Evolutionary conservation across 2,113 vertebrate species (phyloP).

Genomic region (Struthidea cinerea): DNA sequence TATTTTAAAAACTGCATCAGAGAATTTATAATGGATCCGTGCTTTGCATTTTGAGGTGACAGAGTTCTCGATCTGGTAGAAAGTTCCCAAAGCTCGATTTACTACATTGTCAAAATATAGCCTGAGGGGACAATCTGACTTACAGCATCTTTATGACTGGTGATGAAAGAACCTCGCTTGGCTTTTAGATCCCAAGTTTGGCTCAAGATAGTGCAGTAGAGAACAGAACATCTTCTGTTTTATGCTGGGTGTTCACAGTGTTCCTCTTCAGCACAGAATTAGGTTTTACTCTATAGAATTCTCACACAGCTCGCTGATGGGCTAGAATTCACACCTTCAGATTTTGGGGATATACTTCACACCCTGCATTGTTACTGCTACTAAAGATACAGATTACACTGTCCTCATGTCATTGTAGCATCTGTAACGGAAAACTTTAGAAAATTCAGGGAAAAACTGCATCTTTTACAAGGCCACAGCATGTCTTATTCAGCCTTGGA

Average conservation of each 20-base stretch:
- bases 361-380: slow-evolving; percentile 38
- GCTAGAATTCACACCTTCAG: slow-evolving; percentile 34
- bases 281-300: slow-evolving; percentile 43
- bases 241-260: slow-evolving; percentile 29
- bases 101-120: slow-evolving; percentile 53
- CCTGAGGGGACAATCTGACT: slow-evolving; percentile 60
- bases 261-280: slow-evolving; percentile 42
- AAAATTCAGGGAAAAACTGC: not conserved
- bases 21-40: slow-evolving; percentile 28
- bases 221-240: slow-evolving; percentile 57
- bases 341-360: slow-evolving; percentile 58
- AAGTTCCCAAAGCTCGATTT: slow-evolving; percentile 48
- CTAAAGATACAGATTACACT: slow-evolving; percentile 19
- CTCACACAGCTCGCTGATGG: slow-evolving; percentile 5
- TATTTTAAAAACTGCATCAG: not conserved
- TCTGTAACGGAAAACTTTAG: not conserved
- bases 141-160: slow-evolving; percentile 45
- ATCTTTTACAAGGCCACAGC: not conserved
- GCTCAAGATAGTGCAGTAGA: slow-evolving; percentile 27
- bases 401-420: slow-evolving; percentile 27
- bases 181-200: slow-evolving; percentile 54
- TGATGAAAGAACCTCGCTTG: slow-evolving; percentile 55
- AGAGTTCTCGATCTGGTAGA: slow-evolving; percentile 50
- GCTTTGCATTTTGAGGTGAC: slow-evolving; percentile 47
- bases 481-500: slow-evolving; percentile 8